A percentile compares a stretch with the other conserved stretches of the same genome.
Evolutionary conservation across 2,113 vertebrate genomes (phyloP).

Genomic region (Numida meleagris): DNA sequence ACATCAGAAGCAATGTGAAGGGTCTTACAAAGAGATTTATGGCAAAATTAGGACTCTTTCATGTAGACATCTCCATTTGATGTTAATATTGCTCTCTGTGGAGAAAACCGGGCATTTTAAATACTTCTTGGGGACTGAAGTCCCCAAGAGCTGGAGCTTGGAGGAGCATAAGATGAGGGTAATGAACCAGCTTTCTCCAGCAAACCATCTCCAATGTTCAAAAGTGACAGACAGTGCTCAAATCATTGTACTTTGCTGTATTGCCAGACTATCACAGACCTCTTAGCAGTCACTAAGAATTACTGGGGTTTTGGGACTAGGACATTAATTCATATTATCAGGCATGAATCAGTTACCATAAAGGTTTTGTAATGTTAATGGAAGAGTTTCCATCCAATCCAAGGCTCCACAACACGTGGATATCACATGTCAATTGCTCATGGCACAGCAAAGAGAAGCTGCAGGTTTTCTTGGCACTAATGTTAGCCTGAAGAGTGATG

Average conservation of each 20-base stretch:
- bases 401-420: background rate
- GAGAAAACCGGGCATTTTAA: background rate
- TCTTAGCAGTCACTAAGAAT: background rate
- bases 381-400: background rate
- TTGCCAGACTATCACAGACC: fast-evolving
- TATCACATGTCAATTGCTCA: background rate
- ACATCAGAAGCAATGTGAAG: background rate
- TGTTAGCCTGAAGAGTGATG: background rate
- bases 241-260: background rate
- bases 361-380: background rate
- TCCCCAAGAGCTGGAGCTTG: background rate
- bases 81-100: background rate
- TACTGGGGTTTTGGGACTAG: background rate
- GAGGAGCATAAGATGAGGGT: background rate
- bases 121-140: background rate
- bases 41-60: background rate
- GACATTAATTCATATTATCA: background rate
- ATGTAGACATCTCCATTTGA: background rate
- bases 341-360: background rate
- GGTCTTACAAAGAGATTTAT: background rate
- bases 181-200: background rate
- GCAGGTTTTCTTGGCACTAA: background rate
- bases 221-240: background rate
- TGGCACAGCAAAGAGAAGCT: background rate
- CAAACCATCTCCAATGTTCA: background rate